Evolutionary conservation across 2,888 invertebrate genomes (phyloP).

Genomic region (Nipponacmea schrenckii): DNA sequence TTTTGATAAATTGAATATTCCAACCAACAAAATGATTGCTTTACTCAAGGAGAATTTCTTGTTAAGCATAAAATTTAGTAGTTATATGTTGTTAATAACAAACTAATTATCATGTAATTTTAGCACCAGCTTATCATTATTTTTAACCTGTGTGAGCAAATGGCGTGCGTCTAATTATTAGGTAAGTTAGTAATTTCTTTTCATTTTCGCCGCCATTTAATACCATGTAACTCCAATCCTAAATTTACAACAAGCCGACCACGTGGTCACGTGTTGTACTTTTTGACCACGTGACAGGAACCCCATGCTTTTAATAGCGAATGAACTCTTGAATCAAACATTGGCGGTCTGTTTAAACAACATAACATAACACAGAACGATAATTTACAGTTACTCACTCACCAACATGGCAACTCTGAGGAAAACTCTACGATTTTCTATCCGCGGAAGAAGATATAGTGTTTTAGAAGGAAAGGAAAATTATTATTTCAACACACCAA

Average conservation of each 20-base stretch:
- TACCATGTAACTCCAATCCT: not conserved
- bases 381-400: not conserved
- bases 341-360: conserved; percentile 4
- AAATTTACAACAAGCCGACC: not conserved
- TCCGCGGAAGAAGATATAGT: conserved; percentile 43
- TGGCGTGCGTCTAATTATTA: not conserved
- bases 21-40: no score
- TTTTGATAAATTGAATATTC: no score
- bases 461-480: conserved; percentile 48
- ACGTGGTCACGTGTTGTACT: not conserved
- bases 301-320: not conserved
- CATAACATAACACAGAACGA: not conserved
- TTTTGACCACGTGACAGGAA: not conserved
- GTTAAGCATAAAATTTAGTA: no score
- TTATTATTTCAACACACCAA: conserved; percentile 42
- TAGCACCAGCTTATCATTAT: no score
- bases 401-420: conserved; percentile 29
- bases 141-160: no score
- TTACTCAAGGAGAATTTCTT: no score
- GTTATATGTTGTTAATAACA: no score
- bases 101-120: no score
- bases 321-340: not conserved
- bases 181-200: not conserved
- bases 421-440: conserved; percentile 41
- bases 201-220: not conserved